Evolutionary conservation across 2,113 vertebrate genomes (phyloP).

Genomic region (Labeo rohita): DNA sequence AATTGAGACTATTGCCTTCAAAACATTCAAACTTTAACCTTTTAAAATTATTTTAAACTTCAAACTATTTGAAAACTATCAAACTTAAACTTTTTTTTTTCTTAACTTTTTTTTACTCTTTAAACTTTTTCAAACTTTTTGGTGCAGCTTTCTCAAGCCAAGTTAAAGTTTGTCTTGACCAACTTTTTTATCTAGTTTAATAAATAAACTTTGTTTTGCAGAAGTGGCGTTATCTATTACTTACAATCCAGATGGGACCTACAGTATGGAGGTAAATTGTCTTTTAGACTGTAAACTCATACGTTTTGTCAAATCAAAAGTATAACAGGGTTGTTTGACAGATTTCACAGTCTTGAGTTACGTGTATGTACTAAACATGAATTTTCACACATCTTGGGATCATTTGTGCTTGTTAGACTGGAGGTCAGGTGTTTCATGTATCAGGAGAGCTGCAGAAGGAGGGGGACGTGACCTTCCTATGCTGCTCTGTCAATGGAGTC

Average conservation of each 20-base stretch:
- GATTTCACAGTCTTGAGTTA: background rate
- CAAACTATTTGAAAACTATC: no score
- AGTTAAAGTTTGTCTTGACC: no score
- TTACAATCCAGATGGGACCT: constrained; percentile 87
- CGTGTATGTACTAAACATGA: background rate
- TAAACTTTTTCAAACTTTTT: no score
- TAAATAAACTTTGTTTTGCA: constrained; percentile 62
- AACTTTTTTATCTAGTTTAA: no score
- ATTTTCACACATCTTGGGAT: background rate
- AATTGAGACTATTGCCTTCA: no score
- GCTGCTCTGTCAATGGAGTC: constrained; percentile 83
- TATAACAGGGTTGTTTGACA: background rate
- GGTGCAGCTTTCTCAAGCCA: no score
- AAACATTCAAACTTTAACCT: no score
- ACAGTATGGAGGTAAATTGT: constrained; percentile 87
- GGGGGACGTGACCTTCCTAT: constrained; percentile 78
- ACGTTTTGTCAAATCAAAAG: background rate
- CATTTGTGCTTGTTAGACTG: constrained; percentile 73
- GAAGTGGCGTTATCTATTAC: constrained; percentile 81
- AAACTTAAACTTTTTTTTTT: no score
- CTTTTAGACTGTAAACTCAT: background rate
- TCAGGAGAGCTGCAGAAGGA: constrained; percentile 81
- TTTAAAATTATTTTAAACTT: no score
- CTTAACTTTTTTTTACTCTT: no score
- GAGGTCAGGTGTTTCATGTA: constrained; percentile 78